Conservation (phyloP, 2,113 vertebrate genomes). For the Lutjanus erythropterus region DNA sequence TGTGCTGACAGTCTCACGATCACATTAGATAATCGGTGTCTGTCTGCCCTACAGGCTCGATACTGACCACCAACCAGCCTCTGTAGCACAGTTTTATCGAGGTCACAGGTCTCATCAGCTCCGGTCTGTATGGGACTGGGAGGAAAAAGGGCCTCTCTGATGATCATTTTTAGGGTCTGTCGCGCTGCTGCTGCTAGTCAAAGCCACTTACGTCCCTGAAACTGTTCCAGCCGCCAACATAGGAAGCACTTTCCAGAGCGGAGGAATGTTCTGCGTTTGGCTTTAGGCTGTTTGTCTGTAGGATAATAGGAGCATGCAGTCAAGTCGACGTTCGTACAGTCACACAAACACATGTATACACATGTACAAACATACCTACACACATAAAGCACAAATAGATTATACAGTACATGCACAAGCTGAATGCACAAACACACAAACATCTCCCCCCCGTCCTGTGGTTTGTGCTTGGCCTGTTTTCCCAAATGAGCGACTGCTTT, state of each 20-base stretch:
- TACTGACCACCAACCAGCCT: background rate
- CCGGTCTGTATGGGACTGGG: background rate
- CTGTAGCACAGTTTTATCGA: background rate
- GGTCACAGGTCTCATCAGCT: slow-evolving; percentile 16
- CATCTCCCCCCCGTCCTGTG: slow-evolving; percentile 16
- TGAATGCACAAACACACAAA: slow-evolving; percentile 36
- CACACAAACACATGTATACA: slow-evolving; percentile 1
- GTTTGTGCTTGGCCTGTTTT: slow-evolving; percentile 52
- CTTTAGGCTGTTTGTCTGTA: slow-evolving; percentile 60
- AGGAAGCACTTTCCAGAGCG: slow-evolving; percentile 46
- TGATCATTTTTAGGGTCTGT: slow-evolving; percentile 29
- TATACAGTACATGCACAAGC: slow-evolving; percentile 6
- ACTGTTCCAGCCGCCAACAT: slow-evolving; percentile 35
- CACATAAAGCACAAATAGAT: slow-evolving; percentile 14
- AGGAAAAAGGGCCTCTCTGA: slow-evolving; percentile 15
- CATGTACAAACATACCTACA: slow-evolving; percentile 7
- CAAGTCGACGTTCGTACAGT: slow-evolving; percentile 25
- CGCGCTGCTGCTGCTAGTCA: slow-evolving; percentile 33
- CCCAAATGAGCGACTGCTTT: slow-evolving; percentile 50
- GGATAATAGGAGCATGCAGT: slow-evolving; percentile 40
- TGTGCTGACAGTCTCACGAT: slow-evolving; percentile 16
- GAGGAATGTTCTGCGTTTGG: slow-evolving; percentile 65
- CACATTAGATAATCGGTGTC: slow-evolving; percentile 12
- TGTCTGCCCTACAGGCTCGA: background rate
- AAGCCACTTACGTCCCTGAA: slow-evolving; percentile 51